phyloP scores from a whole-genome alignment of 2,113 vertebrate species.

The Orcinus orca region DNA sequence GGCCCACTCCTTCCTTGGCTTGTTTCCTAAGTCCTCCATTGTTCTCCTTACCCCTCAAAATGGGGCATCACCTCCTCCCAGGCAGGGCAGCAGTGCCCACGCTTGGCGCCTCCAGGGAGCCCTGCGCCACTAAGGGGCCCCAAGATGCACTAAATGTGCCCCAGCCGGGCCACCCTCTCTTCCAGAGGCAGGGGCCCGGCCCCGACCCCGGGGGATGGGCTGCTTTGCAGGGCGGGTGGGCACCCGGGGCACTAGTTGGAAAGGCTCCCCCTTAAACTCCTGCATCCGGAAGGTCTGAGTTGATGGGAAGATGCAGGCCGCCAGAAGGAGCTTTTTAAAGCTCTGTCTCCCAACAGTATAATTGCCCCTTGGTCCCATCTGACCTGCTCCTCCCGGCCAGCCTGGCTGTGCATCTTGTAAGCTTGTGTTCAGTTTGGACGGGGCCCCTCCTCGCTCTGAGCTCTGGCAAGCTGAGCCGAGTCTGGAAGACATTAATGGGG shows the following conservation, averaged over 20 bases:
- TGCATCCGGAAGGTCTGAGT: not conserved
- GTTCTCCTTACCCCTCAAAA: not conserved
- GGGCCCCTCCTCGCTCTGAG: not conserved
- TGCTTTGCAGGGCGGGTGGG: not conserved
- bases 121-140: not conserved
- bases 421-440: not conserved
- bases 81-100: too few species aligned
- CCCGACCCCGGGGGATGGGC: too few species aligned
- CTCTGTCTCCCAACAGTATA: not conserved
- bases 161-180: rapidly evolving
- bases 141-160: rapidly evolving
- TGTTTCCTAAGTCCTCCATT: too few species aligned
- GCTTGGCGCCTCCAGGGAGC: not conserved
- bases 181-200: not conserved
- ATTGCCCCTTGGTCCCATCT: not conserved
- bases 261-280: not conserved
- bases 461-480: rapidly evolving
- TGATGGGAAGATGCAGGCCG: not conserved
- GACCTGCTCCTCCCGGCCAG: not conserved
- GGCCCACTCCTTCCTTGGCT: not conserved
- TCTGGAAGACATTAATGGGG: not conserved
- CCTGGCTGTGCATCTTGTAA: rapidly evolving
- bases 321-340: not conserved
- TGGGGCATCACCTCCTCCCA: rapidly evolving
- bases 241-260: not conserved